phyloP scores from a whole-genome alignment of 2,888 invertebrate genomes.

The Acleris holmiana region DNA sequence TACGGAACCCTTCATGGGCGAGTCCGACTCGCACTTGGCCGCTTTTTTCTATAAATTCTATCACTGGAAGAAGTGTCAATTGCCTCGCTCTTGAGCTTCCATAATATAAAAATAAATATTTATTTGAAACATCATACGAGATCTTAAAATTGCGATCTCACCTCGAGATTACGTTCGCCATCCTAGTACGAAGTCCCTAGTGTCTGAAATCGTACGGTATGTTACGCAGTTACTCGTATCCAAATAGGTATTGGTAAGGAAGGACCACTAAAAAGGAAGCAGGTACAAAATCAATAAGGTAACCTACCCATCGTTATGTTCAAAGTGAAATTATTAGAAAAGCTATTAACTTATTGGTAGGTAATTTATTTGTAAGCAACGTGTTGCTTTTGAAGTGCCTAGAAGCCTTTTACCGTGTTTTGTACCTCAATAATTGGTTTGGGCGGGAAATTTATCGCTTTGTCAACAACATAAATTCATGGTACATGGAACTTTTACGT shows the following conservation, averaged over 20 bases:
- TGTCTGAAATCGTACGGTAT: neutral
- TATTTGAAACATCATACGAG: too few species aligned
- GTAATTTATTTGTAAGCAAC: slow-evolving; percentile 13
- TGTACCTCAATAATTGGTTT: slow-evolving; percentile 5
- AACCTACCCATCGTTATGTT: neutral
- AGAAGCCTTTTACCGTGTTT: slow-evolving; percentile 16
- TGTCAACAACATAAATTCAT: neutral
- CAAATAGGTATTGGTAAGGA: neutral
- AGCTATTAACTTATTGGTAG: slow-evolving; percentile 7
- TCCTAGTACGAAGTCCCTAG: too few species aligned
- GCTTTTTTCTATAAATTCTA: too few species aligned
- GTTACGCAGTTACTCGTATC: neutral
- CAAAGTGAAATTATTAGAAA: slow-evolving; percentile 8
- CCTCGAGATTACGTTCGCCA: neutral
- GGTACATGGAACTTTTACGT: neutral
- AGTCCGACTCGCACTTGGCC: too few species aligned
- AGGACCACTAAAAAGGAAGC: neutral
- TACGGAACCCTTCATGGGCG: too few species aligned
- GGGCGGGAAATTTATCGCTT: neutral
- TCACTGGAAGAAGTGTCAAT: too few species aligned
- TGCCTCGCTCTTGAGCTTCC: too few species aligned
- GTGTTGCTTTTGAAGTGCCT: slow-evolving; percentile 1
- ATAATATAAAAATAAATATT: too few species aligned
- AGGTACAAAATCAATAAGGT: neutral
- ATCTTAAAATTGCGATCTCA: too few species aligned